Evolutionary conservation across 2,797 vertebrate genomes (phyloP), one percentile per base, ranked within the genome.

Genomic region (Alcedo quadribrachys): DNA sequence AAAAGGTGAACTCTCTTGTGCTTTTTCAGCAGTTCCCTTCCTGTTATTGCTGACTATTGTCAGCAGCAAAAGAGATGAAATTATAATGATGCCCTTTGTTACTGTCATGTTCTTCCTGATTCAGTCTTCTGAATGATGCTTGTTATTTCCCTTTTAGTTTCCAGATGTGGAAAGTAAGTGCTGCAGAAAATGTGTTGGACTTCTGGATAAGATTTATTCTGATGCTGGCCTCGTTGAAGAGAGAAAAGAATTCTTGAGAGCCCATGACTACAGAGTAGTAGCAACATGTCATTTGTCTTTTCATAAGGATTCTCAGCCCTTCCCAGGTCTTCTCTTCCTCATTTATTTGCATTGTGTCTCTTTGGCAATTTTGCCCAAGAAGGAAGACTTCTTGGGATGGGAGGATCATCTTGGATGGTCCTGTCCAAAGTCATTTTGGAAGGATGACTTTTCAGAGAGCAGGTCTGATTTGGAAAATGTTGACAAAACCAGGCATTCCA

Each of bases 11-110:
- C 35, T 79, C 84, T 35, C 28, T 55, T 27, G 3, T 61, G 45
- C 66, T 68, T 91, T 94, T 85, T 87, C 73, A 87, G 82, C 69
- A 76, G 51, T 92, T 90, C 74, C 5, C 12, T 96, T 94, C 80
- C 75, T 93, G 63, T 95, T 92, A 50, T 74, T 94, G 69, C 63
- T 85, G 75, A n/a, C 83, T 86, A 0, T 18, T 75, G 81, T 82
- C 73, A 84, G 86, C 81, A 80, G 75, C 45, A 60, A 20, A 21
- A 35, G 66, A 89, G 69, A 55, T 65, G 32, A 90, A 92, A 92
- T 73, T 62, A 9, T 28, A 33, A 54, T 75, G 12, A 35, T 78
- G 25, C 2, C 2, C 50, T 95, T 75, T 43, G 53, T 80, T 81
- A 90, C 51, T 65, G 58, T 80, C 51, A 16, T 13, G 42, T 58